A percentile compares a stretch with the other conserved stretches of the same genome.
Conservation (phyloP, 2,888 invertebrate genomes). For the Ypsolopha scabrella region DNA sequence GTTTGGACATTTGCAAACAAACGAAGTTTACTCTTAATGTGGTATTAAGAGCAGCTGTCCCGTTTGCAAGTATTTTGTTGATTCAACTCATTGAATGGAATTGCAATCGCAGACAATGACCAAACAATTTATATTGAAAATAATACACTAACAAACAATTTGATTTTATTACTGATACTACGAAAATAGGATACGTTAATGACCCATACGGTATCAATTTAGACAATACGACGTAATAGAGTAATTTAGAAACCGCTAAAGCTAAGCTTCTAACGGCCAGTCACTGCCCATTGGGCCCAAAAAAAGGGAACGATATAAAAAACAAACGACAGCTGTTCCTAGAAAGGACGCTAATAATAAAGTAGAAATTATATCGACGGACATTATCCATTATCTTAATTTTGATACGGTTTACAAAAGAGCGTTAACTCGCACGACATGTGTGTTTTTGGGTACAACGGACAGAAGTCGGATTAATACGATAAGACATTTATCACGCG, state of each 20-base stretch:
- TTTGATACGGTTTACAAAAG: conserved; percentile 64
- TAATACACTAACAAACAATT: not conserved
- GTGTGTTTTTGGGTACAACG: conserved; percentile 36
- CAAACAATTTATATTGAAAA: not conserved
- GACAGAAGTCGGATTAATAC: conserved; percentile 25
- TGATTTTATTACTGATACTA: not conserved
- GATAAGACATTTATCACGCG: conserved; percentile 4
- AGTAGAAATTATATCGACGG: conserved; percentile 50
- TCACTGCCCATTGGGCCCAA: conserved; percentile 40
- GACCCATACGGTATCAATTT: too few species aligned
- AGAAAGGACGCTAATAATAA: conserved; percentile 47
- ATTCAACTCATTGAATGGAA: not conserved
- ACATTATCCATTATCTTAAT: conserved; percentile 66
- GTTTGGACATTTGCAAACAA: not conserved
- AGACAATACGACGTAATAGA: not conserved
- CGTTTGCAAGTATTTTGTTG: not conserved
- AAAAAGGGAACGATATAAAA: conserved; percentile 24
- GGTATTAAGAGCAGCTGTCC: not conserved
- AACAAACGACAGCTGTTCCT: conserved; percentile 52
- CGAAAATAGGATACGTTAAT: too few species aligned
- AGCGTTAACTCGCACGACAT: conserved; percentile 58
- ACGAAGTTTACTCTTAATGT: not conserved
- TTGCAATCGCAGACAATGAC: not conserved
- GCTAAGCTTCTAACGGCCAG: conserved; percentile 50
- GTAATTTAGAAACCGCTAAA: conserved; percentile 41